A percentile compares a stretch with the other conserved stretches of the same genome.
These are phyloP conservation scores for Ciconia maguari DNA, from an alignment of 2,113 vertebrate genomes.

Conservation along the genomic window DNA sequence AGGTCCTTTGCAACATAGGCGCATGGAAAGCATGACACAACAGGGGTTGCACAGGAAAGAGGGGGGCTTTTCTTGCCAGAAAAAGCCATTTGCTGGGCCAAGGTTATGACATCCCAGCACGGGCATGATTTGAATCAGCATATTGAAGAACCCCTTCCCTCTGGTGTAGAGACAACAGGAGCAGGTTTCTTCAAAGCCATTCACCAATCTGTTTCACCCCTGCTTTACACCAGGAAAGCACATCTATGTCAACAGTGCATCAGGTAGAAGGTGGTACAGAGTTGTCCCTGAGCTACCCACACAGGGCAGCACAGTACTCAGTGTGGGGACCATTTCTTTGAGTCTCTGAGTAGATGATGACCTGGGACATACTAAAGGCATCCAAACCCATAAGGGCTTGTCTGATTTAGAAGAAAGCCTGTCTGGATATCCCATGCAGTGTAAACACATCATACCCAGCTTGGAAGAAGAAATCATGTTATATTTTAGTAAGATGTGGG, in stretches of 20 bases:
- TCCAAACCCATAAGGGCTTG: neutral
- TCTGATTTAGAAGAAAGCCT: neutral
- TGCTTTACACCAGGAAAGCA: neutral
- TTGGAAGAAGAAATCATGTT: neutral
- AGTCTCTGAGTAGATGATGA: neutral
- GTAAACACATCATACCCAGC: neutral
- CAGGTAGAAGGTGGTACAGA: neutral
- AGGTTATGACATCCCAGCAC: fast-evolving
- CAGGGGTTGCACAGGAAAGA: neutral
- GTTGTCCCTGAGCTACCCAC: neutral
- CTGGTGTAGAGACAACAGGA: neutral
- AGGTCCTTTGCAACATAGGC: neutral
- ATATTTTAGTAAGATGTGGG: neutral
- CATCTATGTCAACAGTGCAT: neutral
- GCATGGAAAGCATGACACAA: neutral
- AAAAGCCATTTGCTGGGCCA: neutral
- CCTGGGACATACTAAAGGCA: neutral
- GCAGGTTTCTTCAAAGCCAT: neutral
- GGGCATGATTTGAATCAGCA: fast-evolving
- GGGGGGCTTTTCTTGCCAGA: neutral
- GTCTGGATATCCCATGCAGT: neutral
- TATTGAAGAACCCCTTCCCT: neutral
- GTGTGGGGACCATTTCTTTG: neutral
- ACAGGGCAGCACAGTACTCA: neutral
- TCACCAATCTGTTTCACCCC: neutral